Percentiles rank a stretch among this genome's conserved stretches.
These are phyloP conservation scores for Reticulitermes lucifugus DNA, from an alignment of 2,888 invertebrate genomes.

Conservation along the genomic window DNA sequence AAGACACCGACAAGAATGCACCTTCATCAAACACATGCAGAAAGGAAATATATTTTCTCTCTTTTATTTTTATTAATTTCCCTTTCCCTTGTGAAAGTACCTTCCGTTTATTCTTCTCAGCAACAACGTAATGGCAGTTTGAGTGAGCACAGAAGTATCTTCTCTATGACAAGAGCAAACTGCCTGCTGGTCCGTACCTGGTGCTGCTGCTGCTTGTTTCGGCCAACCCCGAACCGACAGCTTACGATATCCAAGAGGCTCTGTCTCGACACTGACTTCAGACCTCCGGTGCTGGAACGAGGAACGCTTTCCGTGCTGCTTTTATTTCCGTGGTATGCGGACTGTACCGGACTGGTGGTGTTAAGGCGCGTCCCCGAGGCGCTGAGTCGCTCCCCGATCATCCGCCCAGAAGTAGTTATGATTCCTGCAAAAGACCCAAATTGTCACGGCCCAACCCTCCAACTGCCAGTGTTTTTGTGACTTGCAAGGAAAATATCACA, in stretches of 20 bases:
- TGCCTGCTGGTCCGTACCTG: slow-evolving; percentile 34
- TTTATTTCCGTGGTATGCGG: slow-evolving; percentile 62
- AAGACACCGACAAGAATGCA: too few relatives aligned
- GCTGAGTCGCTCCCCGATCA: slow-evolving; percentile 66
- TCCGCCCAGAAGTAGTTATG: slow-evolving; percentile 61
- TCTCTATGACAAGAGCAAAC: background rate
- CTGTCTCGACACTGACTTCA: slow-evolving; percentile 71
- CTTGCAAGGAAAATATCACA: too few relatives aligned
- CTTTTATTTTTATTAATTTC: too few relatives aligned
- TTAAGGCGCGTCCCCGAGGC: slow-evolving; percentile 62
- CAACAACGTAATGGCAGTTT: too few relatives aligned
- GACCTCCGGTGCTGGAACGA: slow-evolving; percentile 62
- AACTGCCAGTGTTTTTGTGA: too few relatives aligned
- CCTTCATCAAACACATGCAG: too few relatives aligned
- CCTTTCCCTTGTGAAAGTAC: too few relatives aligned
- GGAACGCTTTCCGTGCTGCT: slow-evolving; percentile 64
- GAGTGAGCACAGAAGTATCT: too few relatives aligned
- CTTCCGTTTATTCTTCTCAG: too few relatives aligned
- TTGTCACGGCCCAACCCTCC: too few relatives aligned
- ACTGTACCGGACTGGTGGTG: slow-evolving; percentile 57
- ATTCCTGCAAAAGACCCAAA: slow-evolving; percentile 56
- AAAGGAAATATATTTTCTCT: too few relatives aligned
- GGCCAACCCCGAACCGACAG: slow-evolving; percentile 76
- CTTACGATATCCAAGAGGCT: slow-evolving; percentile 79
- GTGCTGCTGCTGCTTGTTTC: slow-evolving; percentile 57